Conservation (phyloP, 2,797 vertebrate genomes). For the Acrocephalus scirpaceus region DNA sequence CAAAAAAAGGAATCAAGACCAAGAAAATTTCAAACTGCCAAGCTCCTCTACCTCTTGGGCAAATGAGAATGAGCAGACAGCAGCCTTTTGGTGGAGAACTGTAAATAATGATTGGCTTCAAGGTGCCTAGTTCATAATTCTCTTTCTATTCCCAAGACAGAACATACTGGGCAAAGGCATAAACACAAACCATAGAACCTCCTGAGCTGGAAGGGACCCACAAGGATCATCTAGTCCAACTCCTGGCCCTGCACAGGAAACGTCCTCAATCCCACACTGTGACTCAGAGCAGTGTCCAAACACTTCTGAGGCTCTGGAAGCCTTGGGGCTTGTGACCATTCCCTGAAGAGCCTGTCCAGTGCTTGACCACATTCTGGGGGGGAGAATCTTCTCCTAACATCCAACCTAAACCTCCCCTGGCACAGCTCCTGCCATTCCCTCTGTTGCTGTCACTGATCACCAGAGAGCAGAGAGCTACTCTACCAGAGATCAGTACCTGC, state of each 20-base stretch:
- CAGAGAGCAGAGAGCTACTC: too few species aligned
- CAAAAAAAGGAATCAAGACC: neutral
- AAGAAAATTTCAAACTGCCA: neutral
- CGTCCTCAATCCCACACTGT: neutral
- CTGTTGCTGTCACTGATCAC: neutral
- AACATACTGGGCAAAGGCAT: neutral
- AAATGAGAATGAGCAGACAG: conserved; percentile 37
- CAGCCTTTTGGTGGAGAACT: neutral
- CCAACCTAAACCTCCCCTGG: too few species aligned
- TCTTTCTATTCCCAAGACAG: neutral
- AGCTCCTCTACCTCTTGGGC: neutral
- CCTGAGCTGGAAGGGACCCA: neutral
- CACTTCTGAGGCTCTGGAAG: neutral
- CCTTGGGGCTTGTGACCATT: rapidly evolving
- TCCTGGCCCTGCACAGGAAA: neutral
- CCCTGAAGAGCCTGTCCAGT: neutral
- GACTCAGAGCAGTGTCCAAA: neutral
- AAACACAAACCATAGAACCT: neutral
- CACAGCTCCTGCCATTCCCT: neutral
- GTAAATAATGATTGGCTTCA: neutral
- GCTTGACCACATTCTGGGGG: rapidly evolving
- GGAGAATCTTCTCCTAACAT: neutral
- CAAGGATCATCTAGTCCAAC: neutral
- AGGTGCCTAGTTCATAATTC: neutral
- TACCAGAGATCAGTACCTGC: neutral